Percentiles rank a stretch among this genome's conserved stretches.
These are phyloP conservation scores for Aphidoletes aphidimyza DNA, from an alignment of 2,888 invertebrate genomes.

Conservation along the genomic window DNA sequence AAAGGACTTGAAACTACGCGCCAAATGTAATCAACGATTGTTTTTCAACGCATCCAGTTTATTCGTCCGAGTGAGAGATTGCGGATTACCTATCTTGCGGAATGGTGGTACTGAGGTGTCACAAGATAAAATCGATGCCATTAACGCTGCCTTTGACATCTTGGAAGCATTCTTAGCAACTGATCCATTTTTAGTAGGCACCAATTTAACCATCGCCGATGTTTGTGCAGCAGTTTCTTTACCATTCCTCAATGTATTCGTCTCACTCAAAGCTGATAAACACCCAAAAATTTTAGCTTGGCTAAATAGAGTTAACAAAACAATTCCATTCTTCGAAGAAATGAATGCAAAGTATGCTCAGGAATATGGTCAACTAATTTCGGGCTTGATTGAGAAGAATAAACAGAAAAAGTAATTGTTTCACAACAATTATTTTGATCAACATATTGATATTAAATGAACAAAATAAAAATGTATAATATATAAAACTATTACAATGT, in stretches of 20 bases:
- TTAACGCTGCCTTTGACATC: slow-evolving; percentile 64
- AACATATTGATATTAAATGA: too few species aligned
- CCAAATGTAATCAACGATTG: slow-evolving; percentile 63
- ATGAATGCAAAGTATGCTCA: slow-evolving; percentile 59
- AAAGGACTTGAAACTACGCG: slow-evolving; percentile 63
- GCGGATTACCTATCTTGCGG: slow-evolving; percentile 64
- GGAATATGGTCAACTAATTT: not conserved
- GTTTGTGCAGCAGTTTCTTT: slow-evolving; percentile 67
- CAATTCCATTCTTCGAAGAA: slow-evolving; percentile 57
- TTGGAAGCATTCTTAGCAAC: slow-evolving; percentile 67
- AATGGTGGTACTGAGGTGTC: slow-evolving; percentile 64
- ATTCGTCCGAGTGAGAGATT: slow-evolving; percentile 63
- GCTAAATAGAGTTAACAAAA: slow-evolving; percentile 61
- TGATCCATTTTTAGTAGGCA: slow-evolving; percentile 66
- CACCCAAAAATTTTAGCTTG: slow-evolving; percentile 67
- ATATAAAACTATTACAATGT: too few species aligned
- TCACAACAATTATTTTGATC: not conserved
- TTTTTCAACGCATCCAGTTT: slow-evolving; percentile 65
- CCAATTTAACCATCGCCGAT: slow-evolving; percentile 67
- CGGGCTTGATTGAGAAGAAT: not conserved
- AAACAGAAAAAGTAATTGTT: not conserved
- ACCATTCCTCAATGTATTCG: slow-evolving; percentile 66
- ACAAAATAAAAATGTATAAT: too few species aligned
- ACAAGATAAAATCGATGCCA: slow-evolving; percentile 67
- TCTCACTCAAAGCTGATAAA: slow-evolving; percentile 67